Conservation (phyloP, 2,797 vertebrate species). For the Parauchenoglanis punctatus region DNA sequence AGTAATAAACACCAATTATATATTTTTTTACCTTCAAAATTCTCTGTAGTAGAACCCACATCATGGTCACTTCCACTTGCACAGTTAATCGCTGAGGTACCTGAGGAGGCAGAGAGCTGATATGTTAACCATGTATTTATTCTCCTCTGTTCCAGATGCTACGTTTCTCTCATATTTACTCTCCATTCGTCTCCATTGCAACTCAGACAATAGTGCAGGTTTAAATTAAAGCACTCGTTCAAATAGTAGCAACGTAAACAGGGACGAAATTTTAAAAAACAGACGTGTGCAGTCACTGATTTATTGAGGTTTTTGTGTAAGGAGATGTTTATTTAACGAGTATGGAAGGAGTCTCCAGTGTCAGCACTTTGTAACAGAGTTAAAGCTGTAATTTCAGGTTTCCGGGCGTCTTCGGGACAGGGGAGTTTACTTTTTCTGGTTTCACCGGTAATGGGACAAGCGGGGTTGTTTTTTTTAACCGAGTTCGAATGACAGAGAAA, state of each 20-base stretch:
- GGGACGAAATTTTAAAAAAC: too few species aligned
- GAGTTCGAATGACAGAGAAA: too few species aligned
- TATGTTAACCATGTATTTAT: background rate
- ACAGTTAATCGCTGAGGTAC: constrained; percentile 53
- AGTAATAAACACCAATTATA: background rate
- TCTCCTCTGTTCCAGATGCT: background rate
- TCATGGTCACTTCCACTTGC: rapidly evolving
- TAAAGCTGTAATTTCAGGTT: background rate
- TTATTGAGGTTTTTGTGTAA: too few species aligned
- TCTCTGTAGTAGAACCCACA: constrained; percentile 55
- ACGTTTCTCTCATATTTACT: background rate
- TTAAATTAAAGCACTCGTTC: background rate
- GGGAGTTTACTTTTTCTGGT: too few species aligned
- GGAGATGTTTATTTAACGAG: too few species aligned
- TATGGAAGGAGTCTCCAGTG: too few species aligned
- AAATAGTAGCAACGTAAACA: too few species aligned
- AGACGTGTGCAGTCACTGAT: too few species aligned
- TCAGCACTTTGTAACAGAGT: too few species aligned
- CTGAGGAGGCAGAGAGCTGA: constrained; percentile 4
- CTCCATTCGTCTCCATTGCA: background rate
- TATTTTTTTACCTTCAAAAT: constrained; percentile 54
- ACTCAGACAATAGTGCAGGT: background rate
- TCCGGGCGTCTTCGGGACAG: too few species aligned
- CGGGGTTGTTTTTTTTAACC: too few species aligned
- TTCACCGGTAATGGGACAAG: too few species aligned